Base-by-base conservation (phyloP, 2,888 invertebrate genomes). In the Eupeodes luniger region DNA sequence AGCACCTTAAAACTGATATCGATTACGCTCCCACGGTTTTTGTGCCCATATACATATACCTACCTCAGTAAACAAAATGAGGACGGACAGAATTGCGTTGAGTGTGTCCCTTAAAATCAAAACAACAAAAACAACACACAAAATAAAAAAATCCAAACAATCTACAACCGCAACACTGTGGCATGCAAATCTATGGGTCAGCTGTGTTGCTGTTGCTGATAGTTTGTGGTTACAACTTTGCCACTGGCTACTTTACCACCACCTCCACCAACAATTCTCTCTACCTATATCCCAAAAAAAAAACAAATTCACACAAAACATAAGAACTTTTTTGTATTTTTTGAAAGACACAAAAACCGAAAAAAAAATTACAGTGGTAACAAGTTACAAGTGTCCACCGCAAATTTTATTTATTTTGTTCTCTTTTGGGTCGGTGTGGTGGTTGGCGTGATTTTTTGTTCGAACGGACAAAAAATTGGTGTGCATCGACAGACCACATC, bases 11-110 rank as follows among this genome's bases (percentile, higher is more conserved):
- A 85, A 78, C 70, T 82, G 82, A 89, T 89, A 90, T 90, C 85
- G 90, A 90, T 90, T 90, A 85, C 89, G 90, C 89, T 90, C 90
- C 89, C 90, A 90, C 90, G 90, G 90, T 88, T 81, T 70, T 69
- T 10, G 47, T 75, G 40, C 81, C 77, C 74, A 76, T 69, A 87
- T 61, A 80, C 51, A 14, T 55, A 59, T 16, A 62, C 14, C 9
- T 9, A 64, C 36, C 57, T 34, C 36, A 12, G 79, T 34, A 49
- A 34, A 76, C 51, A 51, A 67, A 51, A 64, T 36, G 66, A 72
- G 27, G 75, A 75, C 59, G 75, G 85, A 78, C 77, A 79, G 16
- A 49, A 9, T 34, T 66, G 27, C 49, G 49, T 62, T n/a, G 40
- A 53, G 53, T 69, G 53, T 85, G 85, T 88, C 88, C 88, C 85